Percentiles rank a stretch among this genome's conserved stretches.
Evolutionary conservation across 1,140 invertebrate genomes (phyloP).

Genomic region (Radopholus similis): DNA sequence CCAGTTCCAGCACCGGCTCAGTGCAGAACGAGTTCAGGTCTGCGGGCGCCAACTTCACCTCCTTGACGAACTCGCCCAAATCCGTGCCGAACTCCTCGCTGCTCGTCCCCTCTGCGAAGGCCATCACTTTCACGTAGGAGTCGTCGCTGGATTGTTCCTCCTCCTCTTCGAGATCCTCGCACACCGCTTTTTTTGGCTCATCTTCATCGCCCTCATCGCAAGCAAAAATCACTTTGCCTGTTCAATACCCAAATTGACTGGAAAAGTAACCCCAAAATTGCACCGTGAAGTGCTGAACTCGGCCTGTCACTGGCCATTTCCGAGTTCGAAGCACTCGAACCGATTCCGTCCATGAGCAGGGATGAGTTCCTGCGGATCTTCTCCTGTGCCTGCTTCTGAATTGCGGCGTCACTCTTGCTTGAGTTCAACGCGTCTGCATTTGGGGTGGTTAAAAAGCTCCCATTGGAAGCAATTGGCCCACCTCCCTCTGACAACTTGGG

Average conservation of each 20-base stretch:
- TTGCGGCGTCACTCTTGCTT: neutral
- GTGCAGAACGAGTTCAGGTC: conserved; percentile 25
- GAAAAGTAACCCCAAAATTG: neutral
- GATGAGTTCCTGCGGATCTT: neutral
- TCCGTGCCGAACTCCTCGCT: conserved; percentile 32
- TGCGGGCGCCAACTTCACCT: conserved; percentile 23
- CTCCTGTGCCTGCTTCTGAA: neutral
- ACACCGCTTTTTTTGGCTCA: conserved; percentile 3
- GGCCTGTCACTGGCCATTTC: too few species aligned
- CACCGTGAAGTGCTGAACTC: neutral
- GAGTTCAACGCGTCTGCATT: neutral
- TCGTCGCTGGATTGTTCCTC: conserved; percentile 25
- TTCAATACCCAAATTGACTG: neutral
- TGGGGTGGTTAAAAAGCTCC: neutral
- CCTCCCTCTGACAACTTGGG: conserved; percentile 28
- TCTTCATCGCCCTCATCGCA: neutral
- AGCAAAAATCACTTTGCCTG: neutral
- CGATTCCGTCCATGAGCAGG: neutral
- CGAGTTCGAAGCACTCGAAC: neutral
- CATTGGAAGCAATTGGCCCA: neutral
- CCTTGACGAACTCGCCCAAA: conserved; percentile 39
- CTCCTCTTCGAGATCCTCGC: conserved; percentile 22
- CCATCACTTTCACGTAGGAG: conserved; percentile 42
- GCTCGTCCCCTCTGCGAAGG: conserved; percentile 15
- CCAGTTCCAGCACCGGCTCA: conserved; percentile 6